Conservation (phyloP, 2,113 vertebrate species). For the Rhegmatorhina hoffmannsi region DNA sequence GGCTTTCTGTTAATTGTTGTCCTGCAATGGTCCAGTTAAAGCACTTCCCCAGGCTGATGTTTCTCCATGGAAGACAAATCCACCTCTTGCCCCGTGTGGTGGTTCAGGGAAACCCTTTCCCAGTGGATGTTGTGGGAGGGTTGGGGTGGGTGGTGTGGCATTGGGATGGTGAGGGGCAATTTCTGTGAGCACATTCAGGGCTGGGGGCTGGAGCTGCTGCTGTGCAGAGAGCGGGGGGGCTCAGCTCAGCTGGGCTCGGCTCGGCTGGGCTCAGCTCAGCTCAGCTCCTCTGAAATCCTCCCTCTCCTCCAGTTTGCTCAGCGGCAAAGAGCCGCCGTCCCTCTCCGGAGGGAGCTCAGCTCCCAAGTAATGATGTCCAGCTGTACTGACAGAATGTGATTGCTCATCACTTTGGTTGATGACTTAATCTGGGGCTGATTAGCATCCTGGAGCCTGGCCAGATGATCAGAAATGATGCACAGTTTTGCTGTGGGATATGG, state of each 20-base stretch:
- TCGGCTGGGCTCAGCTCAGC: neutral
- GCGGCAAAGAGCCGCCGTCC: neutral
- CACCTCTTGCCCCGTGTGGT: neutral
- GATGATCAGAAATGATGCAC: slow-evolving; percentile 4
- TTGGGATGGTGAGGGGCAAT: neutral
- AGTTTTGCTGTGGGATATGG: neutral
- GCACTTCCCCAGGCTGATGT: neutral
- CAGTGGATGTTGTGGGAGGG: rapidly evolving
- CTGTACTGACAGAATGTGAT: slow-evolving; percentile 40
- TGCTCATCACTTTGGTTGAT: slow-evolving; percentile 58
- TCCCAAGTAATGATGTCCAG: slow-evolving; percentile 43
- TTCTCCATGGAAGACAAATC: neutral
- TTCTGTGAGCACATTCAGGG: rapidly evolving
- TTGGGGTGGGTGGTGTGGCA: rapidly evolving
- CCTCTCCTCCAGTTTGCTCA: neutral
- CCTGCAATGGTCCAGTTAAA: neutral
- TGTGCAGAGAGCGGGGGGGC: rapidly evolving
- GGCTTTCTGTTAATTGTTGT: neutral
- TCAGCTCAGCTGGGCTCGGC: no score
- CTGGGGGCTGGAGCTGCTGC: neutral
- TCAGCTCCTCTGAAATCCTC: neutral
- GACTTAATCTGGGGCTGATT: slow-evolving; percentile 65
- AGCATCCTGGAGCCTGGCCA: slow-evolving; percentile 44
- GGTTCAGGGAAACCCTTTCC: neutral
- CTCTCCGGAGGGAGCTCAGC: neutral